Evolutionary conservation across 2,888 invertebrate genomes (phyloP).

Genomic region (Villa cingulata): DNA sequence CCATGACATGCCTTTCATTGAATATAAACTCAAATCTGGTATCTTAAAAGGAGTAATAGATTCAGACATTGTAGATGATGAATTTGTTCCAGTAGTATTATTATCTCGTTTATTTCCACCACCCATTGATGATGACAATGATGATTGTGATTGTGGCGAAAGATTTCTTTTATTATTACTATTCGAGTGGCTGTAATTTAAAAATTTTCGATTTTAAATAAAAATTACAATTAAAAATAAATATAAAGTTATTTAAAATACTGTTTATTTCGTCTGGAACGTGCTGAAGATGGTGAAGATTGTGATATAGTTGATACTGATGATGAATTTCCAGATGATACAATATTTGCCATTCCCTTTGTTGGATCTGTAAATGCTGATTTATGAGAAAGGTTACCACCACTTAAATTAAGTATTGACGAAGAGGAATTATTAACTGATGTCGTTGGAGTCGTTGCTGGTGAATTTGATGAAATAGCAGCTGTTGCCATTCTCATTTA

Average conservation of each 20-base stretch:
- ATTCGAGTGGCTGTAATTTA: neutral
- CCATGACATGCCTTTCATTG: constrained; percentile 3
- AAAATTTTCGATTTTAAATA: neutral
- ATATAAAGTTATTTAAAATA: neutral
- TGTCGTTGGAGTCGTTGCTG: constrained; percentile 2
- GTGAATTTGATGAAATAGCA: constrained; percentile 3
- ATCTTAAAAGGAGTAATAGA: neutral
- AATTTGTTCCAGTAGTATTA: neutral
- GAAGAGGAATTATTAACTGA: neutral
- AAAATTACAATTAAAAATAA: neutral
- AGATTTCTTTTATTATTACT: neutral
- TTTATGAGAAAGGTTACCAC: neutral
- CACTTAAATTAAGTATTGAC: neutral
- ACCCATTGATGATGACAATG: neutral
- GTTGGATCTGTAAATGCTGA: neutral
- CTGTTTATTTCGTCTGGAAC: neutral
- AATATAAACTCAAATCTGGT: neutral
- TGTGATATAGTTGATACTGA: neutral
- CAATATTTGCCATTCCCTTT: neutral
- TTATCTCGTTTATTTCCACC: neutral
- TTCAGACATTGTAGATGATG: neutral
- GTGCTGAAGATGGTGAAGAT: neutral
- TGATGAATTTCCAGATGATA: neutral
- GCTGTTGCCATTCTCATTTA: constrained; percentile 2
- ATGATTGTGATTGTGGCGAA: too few relatives aligned